These are phyloP conservation scores for Sturnus vulgaris DNA, from an alignment of 2,113 vertebrate genomes.

Conservation along the genomic window DNA sequence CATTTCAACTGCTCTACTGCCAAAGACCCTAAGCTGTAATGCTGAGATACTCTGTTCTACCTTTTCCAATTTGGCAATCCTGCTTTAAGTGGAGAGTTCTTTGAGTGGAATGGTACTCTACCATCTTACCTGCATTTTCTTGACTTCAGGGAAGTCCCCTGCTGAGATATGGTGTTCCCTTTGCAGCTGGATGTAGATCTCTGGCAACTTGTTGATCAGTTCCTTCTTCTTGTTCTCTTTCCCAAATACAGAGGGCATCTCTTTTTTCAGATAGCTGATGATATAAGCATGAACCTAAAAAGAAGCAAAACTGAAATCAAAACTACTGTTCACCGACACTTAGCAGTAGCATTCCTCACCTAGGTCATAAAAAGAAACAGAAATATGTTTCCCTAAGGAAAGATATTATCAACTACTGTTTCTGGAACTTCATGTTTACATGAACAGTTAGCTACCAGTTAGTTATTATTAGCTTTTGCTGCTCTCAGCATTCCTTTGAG, in stretches of 20 bases:
- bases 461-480: neutral
- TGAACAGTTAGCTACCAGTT: neutral
- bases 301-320: neutral
- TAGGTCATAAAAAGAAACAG: neutral
- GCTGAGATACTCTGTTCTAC: neutral
- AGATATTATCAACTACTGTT: neutral
- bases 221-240: constrained; percentile 95
- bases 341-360: neutral
- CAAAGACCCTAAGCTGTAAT: neutral
- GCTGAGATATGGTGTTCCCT: constrained; percentile 93
- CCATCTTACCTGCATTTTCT: constrained; percentile 90
- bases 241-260: constrained; percentile 94
- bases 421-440: neutral
- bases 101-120: neutral
- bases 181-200: constrained; percentile 90
- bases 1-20: neutral
- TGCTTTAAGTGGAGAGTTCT: neutral
- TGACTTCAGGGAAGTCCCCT: constrained; percentile 92
- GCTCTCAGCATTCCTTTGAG: neutral
- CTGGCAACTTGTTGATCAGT: constrained; percentile 86
- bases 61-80: neutral
- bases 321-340: neutral
- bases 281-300: constrained; percentile 96
- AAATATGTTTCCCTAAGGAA: neutral
- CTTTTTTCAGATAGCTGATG: constrained; percentile 94